Base-by-base conservation (phyloP, 2,797 vertebrate genomes). In the Oreochromis grahami region DNA sequence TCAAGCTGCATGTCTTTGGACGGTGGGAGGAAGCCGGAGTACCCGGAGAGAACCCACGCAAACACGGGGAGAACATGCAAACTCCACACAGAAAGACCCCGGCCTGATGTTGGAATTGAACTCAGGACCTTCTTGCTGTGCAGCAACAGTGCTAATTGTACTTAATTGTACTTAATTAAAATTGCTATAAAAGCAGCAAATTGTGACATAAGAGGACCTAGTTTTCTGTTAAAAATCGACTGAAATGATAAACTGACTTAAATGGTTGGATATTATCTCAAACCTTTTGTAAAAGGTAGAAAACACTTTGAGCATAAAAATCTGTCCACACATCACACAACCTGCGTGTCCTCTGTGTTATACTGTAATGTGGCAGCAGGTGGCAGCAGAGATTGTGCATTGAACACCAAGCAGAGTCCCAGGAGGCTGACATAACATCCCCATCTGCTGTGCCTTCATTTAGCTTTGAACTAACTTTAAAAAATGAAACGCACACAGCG, bases 311-410 rank as follows among this genome's bases (percentile, higher is more conserved):
- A 68, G 36, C n/a, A 24, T 2, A 9, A 29, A 11, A 48, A 48
- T 32, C 68, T 32, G 10, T 29, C 68, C 41, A 72, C 43, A 45
- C 34, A 45, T 72, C 17, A 2, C 17, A 24, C 48, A 29, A 24
- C 32, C 52, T 24, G 45, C 19, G 26, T 43, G 9, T 24, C 13
- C 11, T 84, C 21, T 8, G n/a, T 87, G 72, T 58, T 50, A 78
- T 79, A 76, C 10, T 50, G 2, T 8, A 8, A 41, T 56, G 13
- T 53, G 17, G 36, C 95, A 92, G 91, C 86, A 94, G 94, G 87
- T 77, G 94, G 94, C 86, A 88, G 91, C 91, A 93, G 85, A 95
- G 94, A 72, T 84, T 79, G 38, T 1, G 38, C 6, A 76, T 82
- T 19, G 4, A 51, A 82, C 63, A 45, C 24, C n/a, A 77, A 87